Evolutionary conservation across 2,113 vertebrate species (phyloP).

Genomic region (Centropus bengalensis): DNA sequence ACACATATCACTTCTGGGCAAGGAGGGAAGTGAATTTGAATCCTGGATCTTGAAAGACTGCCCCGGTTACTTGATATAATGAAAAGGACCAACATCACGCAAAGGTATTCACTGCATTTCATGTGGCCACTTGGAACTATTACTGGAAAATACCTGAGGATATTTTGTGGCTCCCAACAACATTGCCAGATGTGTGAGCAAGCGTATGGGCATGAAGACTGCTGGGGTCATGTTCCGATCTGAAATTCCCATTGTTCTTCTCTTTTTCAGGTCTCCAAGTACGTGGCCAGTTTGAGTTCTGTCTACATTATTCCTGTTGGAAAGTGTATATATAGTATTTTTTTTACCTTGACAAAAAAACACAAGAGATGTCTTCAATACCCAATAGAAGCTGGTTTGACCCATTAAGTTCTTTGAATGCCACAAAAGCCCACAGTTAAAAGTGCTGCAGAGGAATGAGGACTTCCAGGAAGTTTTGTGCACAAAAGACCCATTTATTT

Average conservation of each 20-base stretch:
- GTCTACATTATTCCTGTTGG: slow-evolving; percentile 44
- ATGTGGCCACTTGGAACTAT: background rate
- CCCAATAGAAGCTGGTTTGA: background rate
- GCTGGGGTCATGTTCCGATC: slow-evolving; percentile 80
- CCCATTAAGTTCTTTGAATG: background rate
- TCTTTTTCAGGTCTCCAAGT: slow-evolving; percentile 73
- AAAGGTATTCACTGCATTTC: background rate
- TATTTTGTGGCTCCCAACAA: slow-evolving; percentile 78
- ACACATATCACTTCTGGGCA: background rate
- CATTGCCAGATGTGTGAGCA: slow-evolving; percentile 89
- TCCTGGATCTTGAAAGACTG: background rate
- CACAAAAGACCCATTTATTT: background rate
- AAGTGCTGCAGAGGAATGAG: background rate
- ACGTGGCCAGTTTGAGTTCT: slow-evolving; percentile 89
- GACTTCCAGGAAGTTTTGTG: background rate
- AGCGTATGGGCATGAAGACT: slow-evolving; percentile 80
- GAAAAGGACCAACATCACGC: background rate
- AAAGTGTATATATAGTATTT: background rate
- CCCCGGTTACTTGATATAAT: background rate
- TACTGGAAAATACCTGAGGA: slow-evolving; percentile 74
- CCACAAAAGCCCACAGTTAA: background rate
- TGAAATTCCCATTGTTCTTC: slow-evolving; percentile 67
- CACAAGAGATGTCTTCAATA: background rate
- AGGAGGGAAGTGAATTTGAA: background rate
- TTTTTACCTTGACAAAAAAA: background rate